Conservation (phyloP, 2,797 vertebrate genomes). For the Chrysocyon brachyurus region DNA sequence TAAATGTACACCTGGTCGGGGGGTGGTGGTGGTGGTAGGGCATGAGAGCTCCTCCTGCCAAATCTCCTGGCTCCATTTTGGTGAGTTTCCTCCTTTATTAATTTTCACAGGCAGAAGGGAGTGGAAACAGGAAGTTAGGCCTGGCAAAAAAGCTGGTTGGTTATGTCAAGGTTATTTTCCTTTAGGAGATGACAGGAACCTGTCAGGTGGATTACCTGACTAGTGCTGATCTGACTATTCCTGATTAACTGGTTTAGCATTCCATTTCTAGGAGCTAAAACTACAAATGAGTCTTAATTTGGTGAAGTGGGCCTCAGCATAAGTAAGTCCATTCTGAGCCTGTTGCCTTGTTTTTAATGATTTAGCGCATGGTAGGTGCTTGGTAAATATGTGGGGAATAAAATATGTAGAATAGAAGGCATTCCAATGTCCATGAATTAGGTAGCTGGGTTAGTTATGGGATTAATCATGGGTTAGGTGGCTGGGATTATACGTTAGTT, state of each 20-base stretch:
- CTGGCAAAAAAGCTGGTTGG: neutral
- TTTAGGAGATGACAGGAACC: neutral
- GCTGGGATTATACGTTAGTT: neutral
- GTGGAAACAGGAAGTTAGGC: neutral
- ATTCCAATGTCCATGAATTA: neutral
- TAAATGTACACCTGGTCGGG: neutral
- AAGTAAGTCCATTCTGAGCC: neutral
- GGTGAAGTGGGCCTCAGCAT: neutral
- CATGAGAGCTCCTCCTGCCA: neutral
- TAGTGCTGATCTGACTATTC: neutral
- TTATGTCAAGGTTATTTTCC: neutral
- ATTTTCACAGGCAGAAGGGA: neutral
- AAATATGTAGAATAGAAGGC: neutral
- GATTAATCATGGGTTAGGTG: neutral
- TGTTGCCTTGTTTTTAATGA: neutral
- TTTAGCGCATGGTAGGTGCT: neutral
- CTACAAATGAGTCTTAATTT: neutral
- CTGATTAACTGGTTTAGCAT: neutral
- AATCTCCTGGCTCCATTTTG: neutral
- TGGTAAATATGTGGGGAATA: neutral
- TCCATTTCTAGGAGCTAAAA: neutral
- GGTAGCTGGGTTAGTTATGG: neutral
- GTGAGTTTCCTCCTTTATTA: neutral
- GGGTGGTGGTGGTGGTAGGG: neutral
- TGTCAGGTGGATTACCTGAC: neutral